Conservation (phyloP, 2,113 vertebrate species). For the Pampusana beccarii region DNA sequence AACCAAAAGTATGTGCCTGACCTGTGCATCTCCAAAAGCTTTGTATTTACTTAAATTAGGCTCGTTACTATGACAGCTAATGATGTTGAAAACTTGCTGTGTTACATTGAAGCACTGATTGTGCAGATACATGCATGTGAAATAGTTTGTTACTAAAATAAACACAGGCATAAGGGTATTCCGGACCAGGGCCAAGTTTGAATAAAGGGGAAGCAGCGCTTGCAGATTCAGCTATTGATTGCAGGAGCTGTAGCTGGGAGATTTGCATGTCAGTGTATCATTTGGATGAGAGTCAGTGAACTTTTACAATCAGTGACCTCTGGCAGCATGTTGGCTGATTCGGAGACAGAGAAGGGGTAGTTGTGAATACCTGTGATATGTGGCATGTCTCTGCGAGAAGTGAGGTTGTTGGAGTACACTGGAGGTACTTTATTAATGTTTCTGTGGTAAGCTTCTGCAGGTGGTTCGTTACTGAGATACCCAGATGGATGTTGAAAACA, state of each 20-base stretch:
- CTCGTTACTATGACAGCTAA: background rate
- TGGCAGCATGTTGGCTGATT: background rate
- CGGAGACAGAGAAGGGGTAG: background rate
- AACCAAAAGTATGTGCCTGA: background rate
- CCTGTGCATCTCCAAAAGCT: background rate
- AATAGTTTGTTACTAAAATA: slow-evolving; percentile 53
- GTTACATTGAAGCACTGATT: background rate
- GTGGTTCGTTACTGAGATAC: background rate
- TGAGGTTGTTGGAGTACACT: background rate
- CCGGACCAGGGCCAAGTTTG: slow-evolving; percentile 32
- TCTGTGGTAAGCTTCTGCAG: background rate
- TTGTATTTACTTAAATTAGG: background rate
- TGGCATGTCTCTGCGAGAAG: slow-evolving; percentile 24
- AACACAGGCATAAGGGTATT: slow-evolving; percentile 14
- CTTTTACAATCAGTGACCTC: background rate
- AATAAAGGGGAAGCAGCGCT: background rate
- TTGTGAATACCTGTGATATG: background rate
- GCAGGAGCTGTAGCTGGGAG: background rate
- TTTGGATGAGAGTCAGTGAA: background rate
- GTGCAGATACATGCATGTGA: slow-evolving; percentile 27
- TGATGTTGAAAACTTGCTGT: background rate
- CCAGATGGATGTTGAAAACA: background rate
- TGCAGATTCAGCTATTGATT: background rate
- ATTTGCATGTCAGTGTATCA: background rate
- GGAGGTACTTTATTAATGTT: background rate